Conservation (phyloP, 2,797 vertebrate genomes). For the Dallia pectoralis region DNA sequence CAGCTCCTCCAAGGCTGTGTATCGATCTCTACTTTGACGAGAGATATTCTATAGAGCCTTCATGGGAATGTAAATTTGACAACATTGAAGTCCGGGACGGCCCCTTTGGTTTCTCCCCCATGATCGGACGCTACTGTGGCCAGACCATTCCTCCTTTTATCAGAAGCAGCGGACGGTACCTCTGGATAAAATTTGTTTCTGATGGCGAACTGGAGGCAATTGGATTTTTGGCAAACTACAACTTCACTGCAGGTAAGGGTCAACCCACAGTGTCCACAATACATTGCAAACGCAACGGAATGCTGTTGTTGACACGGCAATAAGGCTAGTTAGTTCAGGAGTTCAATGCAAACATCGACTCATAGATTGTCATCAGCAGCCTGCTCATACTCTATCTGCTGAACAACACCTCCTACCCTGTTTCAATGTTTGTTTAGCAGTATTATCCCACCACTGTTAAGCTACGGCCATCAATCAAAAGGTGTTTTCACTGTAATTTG, state of each 20-base stretch:
- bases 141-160: conserved; percentile 94
- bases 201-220: conserved; percentile 97
- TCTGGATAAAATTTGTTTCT: conserved; percentile 99
- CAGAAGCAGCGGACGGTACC: conserved; percentile 95
- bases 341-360: neutral
- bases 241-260: conserved; percentile 92
- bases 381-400: conserved; percentile 4
- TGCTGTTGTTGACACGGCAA: neutral
- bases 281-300: neutral
- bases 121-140: conserved; percentile 96
- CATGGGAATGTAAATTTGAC: conserved; percentile 99
- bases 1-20: conserved; percentile 96
- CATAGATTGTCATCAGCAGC: neutral
- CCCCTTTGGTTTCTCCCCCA: conserved; percentile 97
- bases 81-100: conserved; percentile 98
- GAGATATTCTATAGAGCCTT: conserved; percentile 97
- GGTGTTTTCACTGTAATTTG: too few relatives aligned
- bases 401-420: neutral
- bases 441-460: too few relatives aligned
- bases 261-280: neutral
- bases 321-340: neutral
- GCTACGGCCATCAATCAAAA: too few relatives aligned
- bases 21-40: conserved; percentile 98
- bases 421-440: too few relatives aligned
- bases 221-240: conserved; percentile 96